Base-by-base conservation (phyloP, 2,888 invertebrate genomes). In the Himalopsyche tibetana region DNA sequence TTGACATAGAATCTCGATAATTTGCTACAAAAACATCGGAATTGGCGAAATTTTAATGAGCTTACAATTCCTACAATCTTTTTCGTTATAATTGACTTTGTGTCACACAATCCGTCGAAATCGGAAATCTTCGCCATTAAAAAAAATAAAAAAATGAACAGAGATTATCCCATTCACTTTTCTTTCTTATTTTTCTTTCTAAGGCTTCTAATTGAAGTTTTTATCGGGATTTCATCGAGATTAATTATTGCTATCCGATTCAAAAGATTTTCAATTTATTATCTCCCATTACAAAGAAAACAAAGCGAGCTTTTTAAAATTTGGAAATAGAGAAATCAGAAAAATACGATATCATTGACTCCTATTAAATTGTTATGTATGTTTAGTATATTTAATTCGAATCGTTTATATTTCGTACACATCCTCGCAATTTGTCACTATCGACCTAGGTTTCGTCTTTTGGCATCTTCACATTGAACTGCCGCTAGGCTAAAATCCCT, bases 181-280 rank as follows among this genome's bases (percentile, higher is more conserved):
- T 28, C 2, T 74, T 38, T 51, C 2, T 51, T 4, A 12, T 15
- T 38, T 28, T 74, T 74, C 8, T 74, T 74, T 74, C 19, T 36
- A 74, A 12, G 12, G 74, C 74, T 36, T 38, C 15, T 74, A 74
- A 74, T 74, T 74, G 36, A 63, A 28, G 74, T 74, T 74, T 28
- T 74, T 38, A 74, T 74, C 19, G 74, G 36, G 74, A 74, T 38
- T 74, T 74, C 74, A 74, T 74, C 74, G 36, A 74, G 74, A 74
- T 12, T 74, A 36, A 74, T 74, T 36, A 36, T 74, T 74, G 4
- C 36, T 74, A 36, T 74, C 36, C 5, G 74, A 74, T 15, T 74
- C 38, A 36, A 74, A 74, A 36, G 74, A 74, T 74, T 74, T 74
- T 36, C 74, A 74, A 74, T 74, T 36, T 74, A 74, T 74, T 74